Percentiles rank a stretch among this genome's conserved stretches.
These are phyloP conservation scores for Hirundo rustica DNA, from an alignment of 2,797 vertebrate genomes.

Conservation along the genomic window DNA sequence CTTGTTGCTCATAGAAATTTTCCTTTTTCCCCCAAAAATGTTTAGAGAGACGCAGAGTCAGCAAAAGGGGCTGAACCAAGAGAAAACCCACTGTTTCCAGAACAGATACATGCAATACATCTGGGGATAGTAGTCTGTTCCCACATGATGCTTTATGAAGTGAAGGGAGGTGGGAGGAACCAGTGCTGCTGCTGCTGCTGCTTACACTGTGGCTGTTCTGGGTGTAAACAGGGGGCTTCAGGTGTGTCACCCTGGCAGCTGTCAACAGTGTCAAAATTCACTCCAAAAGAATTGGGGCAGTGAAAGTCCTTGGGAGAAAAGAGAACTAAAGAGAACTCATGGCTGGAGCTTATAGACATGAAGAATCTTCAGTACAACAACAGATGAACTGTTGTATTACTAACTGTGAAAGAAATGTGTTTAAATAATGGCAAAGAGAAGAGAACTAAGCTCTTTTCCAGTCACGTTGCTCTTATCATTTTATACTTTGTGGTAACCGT, in stretches of 20 bases:
- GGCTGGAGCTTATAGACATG: not conserved
- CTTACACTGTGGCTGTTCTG: not conserved
- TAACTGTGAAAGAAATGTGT: not conserved
- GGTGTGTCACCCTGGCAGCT: not conserved
- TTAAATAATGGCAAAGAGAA: not conserved
- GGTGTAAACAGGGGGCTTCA: not conserved
- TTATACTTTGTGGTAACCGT: not conserved
- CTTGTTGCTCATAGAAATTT: not conserved
- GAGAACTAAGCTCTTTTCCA: not conserved
- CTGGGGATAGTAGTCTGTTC: not conserved
- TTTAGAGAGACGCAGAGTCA: not conserved
- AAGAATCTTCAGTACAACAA: not conserved
- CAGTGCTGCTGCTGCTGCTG: not conserved
- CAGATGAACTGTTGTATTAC: not conserved
- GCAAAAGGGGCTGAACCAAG: not conserved
- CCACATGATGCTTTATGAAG: not conserved
- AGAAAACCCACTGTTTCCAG: not conserved
- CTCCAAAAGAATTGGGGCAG: not conserved
- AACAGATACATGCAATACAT: not conserved
- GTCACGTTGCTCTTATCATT: not conserved
- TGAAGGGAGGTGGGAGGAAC: not conserved
- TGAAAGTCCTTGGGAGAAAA: not conserved
- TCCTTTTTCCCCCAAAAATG: not conserved
- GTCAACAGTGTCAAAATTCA: not conserved
- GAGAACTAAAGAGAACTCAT: not conserved